phyloP scores from a whole-genome alignment of 2,797 vertebrate genomes.

The Pseudopleuronectes americanus region DNA sequence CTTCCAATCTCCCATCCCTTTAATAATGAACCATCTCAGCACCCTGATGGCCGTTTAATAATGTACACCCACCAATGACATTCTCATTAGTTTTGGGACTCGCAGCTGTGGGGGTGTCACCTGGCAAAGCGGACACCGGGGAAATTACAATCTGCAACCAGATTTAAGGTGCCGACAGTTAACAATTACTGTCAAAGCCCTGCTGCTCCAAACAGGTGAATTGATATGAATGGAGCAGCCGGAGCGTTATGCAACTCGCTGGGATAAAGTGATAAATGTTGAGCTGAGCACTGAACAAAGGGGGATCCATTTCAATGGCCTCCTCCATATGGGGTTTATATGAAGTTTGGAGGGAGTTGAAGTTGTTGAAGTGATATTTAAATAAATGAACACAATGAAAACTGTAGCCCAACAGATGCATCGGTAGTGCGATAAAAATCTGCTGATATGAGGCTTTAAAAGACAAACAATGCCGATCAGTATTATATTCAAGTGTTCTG shows the following conservation, averaged over 20 bases:
- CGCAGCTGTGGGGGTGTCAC: slow-evolving; percentile 62
- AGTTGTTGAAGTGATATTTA: slow-evolving; percentile 11
- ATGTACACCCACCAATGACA: slow-evolving; percentile 67
- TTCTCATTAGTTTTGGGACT: slow-evolving; percentile 68
- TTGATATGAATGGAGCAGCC: slow-evolving; percentile 51
- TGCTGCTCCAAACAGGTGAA: slow-evolving; percentile 59
- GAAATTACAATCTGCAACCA: slow-evolving; percentile 64
- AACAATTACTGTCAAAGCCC: slow-evolving; percentile 72
- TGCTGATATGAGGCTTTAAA: no score
- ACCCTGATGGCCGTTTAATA: slow-evolving; percentile 70
- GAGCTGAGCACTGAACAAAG: slow-evolving; percentile 45
- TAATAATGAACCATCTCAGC: slow-evolving; percentile 68
- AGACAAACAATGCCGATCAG: no score
- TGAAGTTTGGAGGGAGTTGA: slow-evolving; percentile 29
- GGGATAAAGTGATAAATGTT: slow-evolving; percentile 49
- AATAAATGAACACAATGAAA: slow-evolving; percentile 32
- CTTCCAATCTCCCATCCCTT: slow-evolving; percentile 46
- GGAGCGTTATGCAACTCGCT: slow-evolving; percentile 38
- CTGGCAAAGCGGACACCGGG: slow-evolving; percentile 53
- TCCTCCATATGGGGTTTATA: slow-evolving; percentile 44
- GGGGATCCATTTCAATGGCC: slow-evolving; percentile 41
- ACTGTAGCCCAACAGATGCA: neutral
- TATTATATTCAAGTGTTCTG: no score
- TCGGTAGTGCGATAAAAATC: no score
- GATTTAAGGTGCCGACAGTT: slow-evolving; percentile 70